phyloP scores from a whole-genome alignment of 2,797 vertebrate species.

The Apogon hyalosoma region DNA sequence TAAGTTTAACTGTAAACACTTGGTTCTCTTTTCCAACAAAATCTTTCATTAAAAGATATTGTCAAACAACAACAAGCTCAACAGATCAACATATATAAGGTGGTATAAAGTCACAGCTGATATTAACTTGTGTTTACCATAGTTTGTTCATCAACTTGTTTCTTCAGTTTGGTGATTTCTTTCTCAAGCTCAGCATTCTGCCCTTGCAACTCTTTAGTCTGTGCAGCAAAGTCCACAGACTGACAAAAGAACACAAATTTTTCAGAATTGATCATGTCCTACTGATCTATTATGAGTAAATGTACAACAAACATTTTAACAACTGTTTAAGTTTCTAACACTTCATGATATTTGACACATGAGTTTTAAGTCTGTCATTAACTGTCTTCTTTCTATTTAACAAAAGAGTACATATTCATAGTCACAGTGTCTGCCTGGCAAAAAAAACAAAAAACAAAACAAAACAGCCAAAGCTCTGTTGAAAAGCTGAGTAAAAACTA shows the following conservation, averaged over 20 bases:
- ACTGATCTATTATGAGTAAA: slow-evolving; percentile 7
- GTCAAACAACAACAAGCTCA: slow-evolving; percentile 34
- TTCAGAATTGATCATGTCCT: slow-evolving; percentile 12
- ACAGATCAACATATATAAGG: slow-evolving; percentile 19
- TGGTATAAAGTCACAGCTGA: slow-evolving; percentile 6
- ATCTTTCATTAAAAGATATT: slow-evolving; percentile 34
- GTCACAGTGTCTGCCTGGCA: not conserved
- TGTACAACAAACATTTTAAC: not conserved
- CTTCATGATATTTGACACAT: not conserved
- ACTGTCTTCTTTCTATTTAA: not conserved
- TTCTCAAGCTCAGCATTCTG: slow-evolving; percentile 89
- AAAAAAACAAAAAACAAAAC: not conserved
- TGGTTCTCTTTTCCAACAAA: slow-evolving; percentile 34
- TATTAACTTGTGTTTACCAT: slow-evolving; percentile 79
- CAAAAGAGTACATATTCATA: not conserved
- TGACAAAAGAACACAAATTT: slow-evolving; percentile 62
- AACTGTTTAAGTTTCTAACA: not conserved
- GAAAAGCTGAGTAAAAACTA: no score
- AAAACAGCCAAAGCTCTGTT: not conserved
- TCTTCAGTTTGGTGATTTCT: slow-evolving; percentile 87
- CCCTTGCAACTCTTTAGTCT: slow-evolving; percentile 89
- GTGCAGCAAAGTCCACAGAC: slow-evolving; percentile 83
- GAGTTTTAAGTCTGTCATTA: not conserved
- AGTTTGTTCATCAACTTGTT: slow-evolving; percentile 86
- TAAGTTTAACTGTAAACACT: slow-evolving; percentile 24